phyloP scores from a whole-genome alignment of 2,797 vertebrate species.

The Lagorchestes hirsutus region DNA sequence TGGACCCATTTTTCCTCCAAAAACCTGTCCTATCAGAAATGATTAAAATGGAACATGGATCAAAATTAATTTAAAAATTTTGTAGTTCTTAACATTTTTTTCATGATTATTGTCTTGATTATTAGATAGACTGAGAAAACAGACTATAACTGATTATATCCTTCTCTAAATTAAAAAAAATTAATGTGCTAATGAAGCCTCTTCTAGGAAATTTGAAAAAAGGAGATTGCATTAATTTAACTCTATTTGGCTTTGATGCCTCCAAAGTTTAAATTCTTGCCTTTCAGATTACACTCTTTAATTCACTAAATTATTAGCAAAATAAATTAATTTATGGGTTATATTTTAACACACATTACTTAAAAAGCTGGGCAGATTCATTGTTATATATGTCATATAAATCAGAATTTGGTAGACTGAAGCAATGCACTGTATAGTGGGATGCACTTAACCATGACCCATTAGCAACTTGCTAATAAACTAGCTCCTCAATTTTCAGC shows the following conservation, averaged over 20 bases:
- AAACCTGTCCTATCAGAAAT: background rate
- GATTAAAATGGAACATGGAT: background rate
- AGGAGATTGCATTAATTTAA: slow-evolving; percentile 28
- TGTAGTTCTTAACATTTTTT: slow-evolving; percentile 26
- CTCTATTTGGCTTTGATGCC: slow-evolving; percentile 17
- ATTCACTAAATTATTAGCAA: slow-evolving; percentile 38
- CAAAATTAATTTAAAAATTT: slow-evolving; percentile 6
- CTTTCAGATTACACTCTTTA: slow-evolving; percentile 47
- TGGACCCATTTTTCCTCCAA: slow-evolving; percentile 11
- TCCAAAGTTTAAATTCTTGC: slow-evolving; percentile 33
- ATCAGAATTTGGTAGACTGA: slow-evolving; percentile 57
- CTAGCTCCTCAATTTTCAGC: slow-evolving; percentile 54
- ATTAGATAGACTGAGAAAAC: slow-evolving; percentile 26
- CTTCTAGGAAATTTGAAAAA: slow-evolving; percentile 44
- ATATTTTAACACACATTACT: background rate
- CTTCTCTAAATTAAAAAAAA: slow-evolving; percentile 37
- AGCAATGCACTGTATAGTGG: slow-evolving; percentile 73
- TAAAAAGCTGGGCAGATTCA: background rate
- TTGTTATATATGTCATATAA: background rate
- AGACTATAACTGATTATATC: slow-evolving; percentile 37
- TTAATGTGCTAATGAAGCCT: slow-evolving; percentile 31
- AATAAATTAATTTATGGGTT: slow-evolving; percentile 22
- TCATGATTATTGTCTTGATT: slow-evolving; percentile 29
- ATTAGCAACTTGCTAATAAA: slow-evolving; percentile 65
- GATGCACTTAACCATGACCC: slow-evolving; percentile 60